These are phyloP conservation scores for Caenorhabditis macrosperma DNA, from an alignment of 2,888 invertebrate species.

Conservation along the genomic window DNA sequence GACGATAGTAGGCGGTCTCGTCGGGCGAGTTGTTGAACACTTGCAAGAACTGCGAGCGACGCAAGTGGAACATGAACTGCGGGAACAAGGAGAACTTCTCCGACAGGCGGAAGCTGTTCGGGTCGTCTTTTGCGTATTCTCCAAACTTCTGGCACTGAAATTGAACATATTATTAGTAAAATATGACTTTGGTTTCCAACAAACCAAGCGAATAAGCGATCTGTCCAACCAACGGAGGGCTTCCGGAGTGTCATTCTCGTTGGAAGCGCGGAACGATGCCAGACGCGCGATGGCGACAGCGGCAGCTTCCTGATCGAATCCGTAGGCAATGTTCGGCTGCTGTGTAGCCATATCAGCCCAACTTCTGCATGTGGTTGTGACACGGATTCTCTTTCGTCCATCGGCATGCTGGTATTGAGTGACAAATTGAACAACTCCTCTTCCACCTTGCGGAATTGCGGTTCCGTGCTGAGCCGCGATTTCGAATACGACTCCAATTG, in stretches of 20 bases:
- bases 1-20: constrained; percentile 98
- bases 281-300: constrained; percentile 97
- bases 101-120: constrained; percentile 93
- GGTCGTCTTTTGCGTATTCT: constrained; percentile 97
- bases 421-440: constrained; percentile 97
- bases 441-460: constrained; percentile 87
- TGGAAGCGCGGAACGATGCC: constrained; percentile 91
- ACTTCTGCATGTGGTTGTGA: constrained; percentile 95
- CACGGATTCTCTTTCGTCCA: constrained; percentile 89
- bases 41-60: constrained; percentile 94
- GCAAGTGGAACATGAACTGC: constrained; percentile 99
- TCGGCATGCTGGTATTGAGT: constrained; percentile 98
- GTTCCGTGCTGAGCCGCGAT: constrained; percentile 95
- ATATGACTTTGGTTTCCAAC: too few relatives aligned
- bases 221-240: constrained; percentile 98
- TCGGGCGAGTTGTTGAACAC: constrained; percentile 99
- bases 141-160: constrained; percentile 98
- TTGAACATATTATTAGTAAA: neutral
- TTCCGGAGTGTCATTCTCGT: constrained; percentile 91
- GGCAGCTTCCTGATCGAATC: constrained; percentile 88
- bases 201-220: constrained; percentile 94
- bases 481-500: constrained; percentile 95
- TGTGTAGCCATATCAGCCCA: constrained; percentile 93
- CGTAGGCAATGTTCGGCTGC: constrained; percentile 82
- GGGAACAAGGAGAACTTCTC: constrained; percentile 99